Evolutionary conservation across 2,888 invertebrate species (phyloP).

Genomic region (Ectemnius continuus): DNA sequence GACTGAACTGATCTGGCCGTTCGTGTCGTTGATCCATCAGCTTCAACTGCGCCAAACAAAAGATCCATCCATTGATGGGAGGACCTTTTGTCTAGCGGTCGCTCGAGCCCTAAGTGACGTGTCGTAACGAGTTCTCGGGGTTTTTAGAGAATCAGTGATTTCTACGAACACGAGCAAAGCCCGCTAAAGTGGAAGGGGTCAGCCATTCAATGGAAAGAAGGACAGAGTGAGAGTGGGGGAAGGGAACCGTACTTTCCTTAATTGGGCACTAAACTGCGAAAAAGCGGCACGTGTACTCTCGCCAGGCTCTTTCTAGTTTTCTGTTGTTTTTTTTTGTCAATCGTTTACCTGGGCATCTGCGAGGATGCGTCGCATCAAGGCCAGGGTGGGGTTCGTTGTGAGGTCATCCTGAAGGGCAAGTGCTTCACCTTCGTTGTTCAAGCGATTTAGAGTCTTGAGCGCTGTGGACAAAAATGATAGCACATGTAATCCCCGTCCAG

Average conservation of each 20-base stretch:
- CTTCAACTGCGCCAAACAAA: constrained; percentile 30
- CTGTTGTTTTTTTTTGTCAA: neutral
- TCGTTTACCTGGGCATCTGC: constrained; percentile 89
- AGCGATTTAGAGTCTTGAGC: constrained; percentile 71
- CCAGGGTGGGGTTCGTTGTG: constrained; percentile 85
- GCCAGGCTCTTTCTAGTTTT: neutral
- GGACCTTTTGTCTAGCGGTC: constrained; percentile 16
- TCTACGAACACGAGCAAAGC: neutral
- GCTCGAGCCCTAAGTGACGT: constrained; percentile 21
- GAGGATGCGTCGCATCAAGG: constrained; percentile 91
- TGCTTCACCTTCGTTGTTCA: constrained; percentile 74
- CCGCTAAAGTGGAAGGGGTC: too few relatives aligned
- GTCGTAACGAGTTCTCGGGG: neutral
- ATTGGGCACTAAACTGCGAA: too few relatives aligned
- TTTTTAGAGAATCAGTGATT: constrained; percentile 9
- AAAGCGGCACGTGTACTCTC: too few relatives aligned
- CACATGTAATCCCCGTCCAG: neutral
- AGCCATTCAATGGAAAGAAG: constrained; percentile 4
- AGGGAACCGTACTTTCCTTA: neutral
- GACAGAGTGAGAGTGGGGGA: neutral
- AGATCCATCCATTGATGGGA: constrained; percentile 27
- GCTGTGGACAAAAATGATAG: constrained; percentile 65
- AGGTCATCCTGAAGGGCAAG: constrained; percentile 74
- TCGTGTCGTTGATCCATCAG: constrained; percentile 12
- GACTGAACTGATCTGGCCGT: neutral